Evolutionary conservation across 2,113 vertebrate genomes (phyloP).

Genomic region (Poeciliopsis retropinna): DNA sequence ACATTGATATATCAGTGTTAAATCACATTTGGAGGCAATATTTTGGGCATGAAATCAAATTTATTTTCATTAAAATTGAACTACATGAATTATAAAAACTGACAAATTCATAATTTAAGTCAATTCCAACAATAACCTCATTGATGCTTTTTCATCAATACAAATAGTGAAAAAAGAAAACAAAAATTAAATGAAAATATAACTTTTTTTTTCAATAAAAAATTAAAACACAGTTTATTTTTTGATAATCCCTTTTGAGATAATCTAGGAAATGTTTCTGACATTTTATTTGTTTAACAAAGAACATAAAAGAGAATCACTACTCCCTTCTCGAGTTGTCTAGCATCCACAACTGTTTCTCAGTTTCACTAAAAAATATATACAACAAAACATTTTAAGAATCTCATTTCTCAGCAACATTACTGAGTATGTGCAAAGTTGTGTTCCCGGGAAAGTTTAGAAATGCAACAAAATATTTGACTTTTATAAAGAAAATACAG

Average conservation of each 20-base stretch:
- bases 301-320: background rate
- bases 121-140: background rate
- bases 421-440: background rate
- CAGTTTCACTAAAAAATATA: background rate
- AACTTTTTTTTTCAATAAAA: background rate
- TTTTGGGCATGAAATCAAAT: background rate
- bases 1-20: background rate
- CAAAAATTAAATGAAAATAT: background rate
- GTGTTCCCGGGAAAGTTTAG: constrained; percentile 11
- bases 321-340: constrained; percentile 28
- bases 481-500: constrained; percentile 1
- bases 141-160: background rate
- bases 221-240: constrained; percentile 6
- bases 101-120: background rate
- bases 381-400: background rate
- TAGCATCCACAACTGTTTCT: constrained; percentile 38
- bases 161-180: background rate
- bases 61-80: background rate
- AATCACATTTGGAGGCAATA: background rate
- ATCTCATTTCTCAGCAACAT: constrained; percentile 11
- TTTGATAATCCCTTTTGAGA: constrained; percentile 13
- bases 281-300: background rate
- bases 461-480: constrained; percentile 6
- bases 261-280: background rate
- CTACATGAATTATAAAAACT: background rate